Base-by-base conservation (phyloP, 2,888 invertebrate genomes). In the Drosophila austrosaltans region DNA sequence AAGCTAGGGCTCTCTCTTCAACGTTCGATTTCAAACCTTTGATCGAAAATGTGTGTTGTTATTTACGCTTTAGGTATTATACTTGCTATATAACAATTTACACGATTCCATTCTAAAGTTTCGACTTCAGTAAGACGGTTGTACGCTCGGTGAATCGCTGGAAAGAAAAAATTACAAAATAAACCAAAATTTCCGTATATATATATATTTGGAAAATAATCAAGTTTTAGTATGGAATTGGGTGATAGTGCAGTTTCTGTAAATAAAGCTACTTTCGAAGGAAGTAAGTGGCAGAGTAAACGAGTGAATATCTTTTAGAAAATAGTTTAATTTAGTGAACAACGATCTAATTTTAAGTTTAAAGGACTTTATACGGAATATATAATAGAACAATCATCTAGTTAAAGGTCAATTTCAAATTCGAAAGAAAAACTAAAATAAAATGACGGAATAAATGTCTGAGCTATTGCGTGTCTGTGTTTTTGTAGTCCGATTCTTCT, bases 71-170 rank as follows among this genome's bases (percentile, higher is more conserved):
- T 64, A 32, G 62, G 63, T 61, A 75, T 75, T 69, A 48, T 67
- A 48, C 65, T 70, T 60, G 68, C 25, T 44, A 67, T 60, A 60
- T 68, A 72, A 73, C 58, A 60, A 60, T 56, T 69, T 70, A 75
- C 63, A 48, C 36, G 69, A 69, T 67, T 65, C 70, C 87, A 83
- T 82, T 87, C 70, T 71, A 58, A 72, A 60, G 71, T 64, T 69
- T 80, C 68, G 68, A 68, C 81, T 81, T 67, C 64, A 73, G 75
- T 71, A 69, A 66, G 82, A 79, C 89, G 84, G 90, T 80, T 77
- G 91, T 84, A 81, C 10, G 48, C 63, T 59, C 57, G 44, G 72
- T 54, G 16, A 58, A 62, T 48, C 3, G 28, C 20, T 1, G 10
- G 4, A 30, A 6, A n/a, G 22, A n/a, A 40, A 56, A 28, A 58